Base-by-base conservation (phyloP, 1,140 invertebrate genomes). In the Adelges cooleyi region DNA sequence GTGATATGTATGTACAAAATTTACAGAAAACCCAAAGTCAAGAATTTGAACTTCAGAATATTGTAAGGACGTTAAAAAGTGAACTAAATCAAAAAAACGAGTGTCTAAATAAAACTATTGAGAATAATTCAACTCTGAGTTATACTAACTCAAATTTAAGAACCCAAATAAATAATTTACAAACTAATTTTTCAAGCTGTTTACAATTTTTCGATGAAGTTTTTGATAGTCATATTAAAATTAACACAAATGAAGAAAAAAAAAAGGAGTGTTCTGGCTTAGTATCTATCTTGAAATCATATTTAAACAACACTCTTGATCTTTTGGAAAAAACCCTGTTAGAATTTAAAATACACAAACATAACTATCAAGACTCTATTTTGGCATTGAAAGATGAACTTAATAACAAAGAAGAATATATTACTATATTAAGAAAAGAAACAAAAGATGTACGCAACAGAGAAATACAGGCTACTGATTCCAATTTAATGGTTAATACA, bases 181-280 rank as follows among this genome's bases (percentile, higher is more conserved):
- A 29, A 15, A 33, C 11, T 10, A 62, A 62, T n/a, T 62, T 48
- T 46, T 46, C 42, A 6, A 48, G 44, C 33, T 62, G 56, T 20
- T 9, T 62, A 15, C 18, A 62, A 48, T 20, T 62, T 48, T 62
- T 62, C 18, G 56, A 62, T 48, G 56, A 62, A 29, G n/a, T 62
- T 33, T 46, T 62, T 62, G 56, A 62, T 2, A 62, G 29, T 0
- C 46, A 62, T 62, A 15, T 56, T 15, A 56, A 40, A 44, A 42
- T n/a, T 10, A 22, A 44, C 15, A 13, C 15, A 15, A 29, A 48
- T 40, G 10, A 33, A 1, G 29, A 22, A 46, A 22, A 22, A 29
- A 11, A 17, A 13, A 4, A 17, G 17, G 23, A 59, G 18, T 33
- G 44, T 54, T 22, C 38, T 27, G n/a, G 29, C 27, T 22, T 11